Evolutionary conservation across 2,888 invertebrate species (phyloP), one percentile per base, ranked within the genome.

Genomic region (Philereme vetulata): DNA sequence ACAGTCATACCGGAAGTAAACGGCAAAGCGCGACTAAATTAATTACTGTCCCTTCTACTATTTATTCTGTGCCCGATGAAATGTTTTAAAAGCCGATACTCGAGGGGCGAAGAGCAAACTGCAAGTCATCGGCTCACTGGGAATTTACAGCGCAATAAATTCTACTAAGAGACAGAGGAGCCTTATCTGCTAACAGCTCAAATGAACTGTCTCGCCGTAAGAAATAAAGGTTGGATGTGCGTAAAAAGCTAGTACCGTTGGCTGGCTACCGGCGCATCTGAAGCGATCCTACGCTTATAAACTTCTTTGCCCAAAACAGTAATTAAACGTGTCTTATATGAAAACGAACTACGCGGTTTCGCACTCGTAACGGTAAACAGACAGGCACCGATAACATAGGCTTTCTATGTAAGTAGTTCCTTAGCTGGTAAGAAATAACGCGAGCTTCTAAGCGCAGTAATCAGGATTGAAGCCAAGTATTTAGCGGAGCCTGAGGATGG

Each of bases 121-220:
- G 90, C 89, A 88, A 90, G 90, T 90, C 91, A 91, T 83, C 80
- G 85, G 68, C 66, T 67, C 62, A 58, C 69, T 63, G 69, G 75
- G 80, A 81, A 88, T 88, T 88, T 88, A 89, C 87, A 83, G 77
- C 79, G 82, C 81, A 81, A 89, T 90, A 88, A 88, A 89, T 89
- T 80, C 67, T 78, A 75, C 78, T 72, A 73, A 83, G 82, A 77
- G 83, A 88, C 82, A 83, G 76, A 70, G 76, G 69, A 83, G 76
- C 76, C 79, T 85, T 88, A 88, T 90, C 87, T 84, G 74, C 81
- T 82, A 86, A 84, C 86, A 83, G 82, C 80, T 84, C 82, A 84
- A 90, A 90, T 89, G 84, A 86, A 89, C 86, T 86, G 85, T 83
- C 82, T 82, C 72, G 68, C 66, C 68, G 59, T 70, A 68, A 76